These are phyloP conservation scores for Cyanoramphus novaezelandiae DNA, from an alignment of 2,113 vertebrate species.

Conservation along the genomic window DNA sequence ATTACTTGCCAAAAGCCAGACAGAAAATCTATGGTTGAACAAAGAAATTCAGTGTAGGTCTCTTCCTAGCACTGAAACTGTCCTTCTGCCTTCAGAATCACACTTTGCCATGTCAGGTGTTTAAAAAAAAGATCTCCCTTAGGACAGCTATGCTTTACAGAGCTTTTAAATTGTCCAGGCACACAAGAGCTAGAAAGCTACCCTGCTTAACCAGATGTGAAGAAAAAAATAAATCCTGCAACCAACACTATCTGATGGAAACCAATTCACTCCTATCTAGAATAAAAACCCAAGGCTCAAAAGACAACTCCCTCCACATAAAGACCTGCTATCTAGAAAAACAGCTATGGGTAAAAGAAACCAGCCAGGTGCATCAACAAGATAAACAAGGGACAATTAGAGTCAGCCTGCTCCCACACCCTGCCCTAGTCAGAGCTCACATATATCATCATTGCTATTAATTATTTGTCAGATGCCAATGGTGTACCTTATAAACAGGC, in stretches of 20 bases:
- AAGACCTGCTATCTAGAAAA: constrained; percentile 36
- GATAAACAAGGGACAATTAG: constrained; percentile 65
- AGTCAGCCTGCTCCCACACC: constrained; percentile 31
- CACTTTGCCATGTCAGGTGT: neutral
- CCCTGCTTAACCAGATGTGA: neutral
- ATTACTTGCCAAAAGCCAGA: constrained; percentile 39
- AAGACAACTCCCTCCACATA: neutral
- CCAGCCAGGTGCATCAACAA: neutral
- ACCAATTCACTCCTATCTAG: neutral
- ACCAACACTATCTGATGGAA: neutral
- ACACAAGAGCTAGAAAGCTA: neutral
- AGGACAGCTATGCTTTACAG: neutral
- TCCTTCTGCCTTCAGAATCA: constrained; percentile 6
- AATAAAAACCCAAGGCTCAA: neutral
- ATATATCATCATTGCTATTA: constrained; percentile 12
- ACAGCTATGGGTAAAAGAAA: constrained; percentile 31
- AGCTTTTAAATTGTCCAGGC: constrained; percentile 4
- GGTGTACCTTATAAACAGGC: constrained; percentile 14
- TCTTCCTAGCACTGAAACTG: neutral
- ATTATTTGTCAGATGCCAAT: constrained; percentile 28
- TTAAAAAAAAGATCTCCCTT: neutral
- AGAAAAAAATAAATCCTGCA: neutral
- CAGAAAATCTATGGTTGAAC: constrained; percentile 15
- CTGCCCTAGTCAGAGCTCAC: constrained; percentile 45
- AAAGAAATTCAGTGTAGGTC: neutral